Conservation (phyloP, 2,888 invertebrate species). For the Crossocerus cetratus region DNA sequence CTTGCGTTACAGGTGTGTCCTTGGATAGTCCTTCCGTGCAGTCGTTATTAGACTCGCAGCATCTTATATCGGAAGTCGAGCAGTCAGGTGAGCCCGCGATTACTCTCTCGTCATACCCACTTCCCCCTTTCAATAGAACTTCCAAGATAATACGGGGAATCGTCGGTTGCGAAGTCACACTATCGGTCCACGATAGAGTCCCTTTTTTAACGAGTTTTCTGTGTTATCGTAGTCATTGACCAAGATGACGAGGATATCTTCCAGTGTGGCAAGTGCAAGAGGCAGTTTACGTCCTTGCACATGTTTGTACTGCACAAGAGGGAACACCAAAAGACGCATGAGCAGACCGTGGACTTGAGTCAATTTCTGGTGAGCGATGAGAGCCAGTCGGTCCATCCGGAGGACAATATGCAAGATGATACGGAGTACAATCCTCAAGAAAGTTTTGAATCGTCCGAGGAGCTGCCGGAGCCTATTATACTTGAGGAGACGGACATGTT, state of each 20-base stretch:
- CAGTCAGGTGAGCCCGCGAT: slow-evolving; percentile 67
- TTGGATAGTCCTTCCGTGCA: slow-evolving; percentile 72
- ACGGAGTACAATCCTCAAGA: slow-evolving; percentile 68
- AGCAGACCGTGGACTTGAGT: slow-evolving; percentile 71
- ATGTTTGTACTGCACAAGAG: slow-evolving; percentile 82
- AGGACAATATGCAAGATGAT: slow-evolving; percentile 64
- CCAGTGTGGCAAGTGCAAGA: slow-evolving; percentile 84
- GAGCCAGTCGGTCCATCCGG: slow-evolving; percentile 60
- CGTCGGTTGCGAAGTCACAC: too few species aligned
- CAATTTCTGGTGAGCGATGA: slow-evolving; percentile 70
- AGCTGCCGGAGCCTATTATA: slow-evolving; percentile 71
- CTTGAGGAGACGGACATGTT: slow-evolving; percentile 74
- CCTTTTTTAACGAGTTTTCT: too few species aligned
- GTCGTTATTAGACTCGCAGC: slow-evolving; percentile 71
- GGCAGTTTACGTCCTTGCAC: slow-evolving; percentile 81
- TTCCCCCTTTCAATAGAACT: not conserved
- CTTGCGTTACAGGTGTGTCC: slow-evolving; percentile 64
- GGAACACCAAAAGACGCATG: slow-evolving; percentile 71
- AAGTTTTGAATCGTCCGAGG: slow-evolving; percentile 66
- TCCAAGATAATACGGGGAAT: not conserved
- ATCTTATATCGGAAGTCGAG: slow-evolving; percentile 71
- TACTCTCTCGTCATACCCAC: not conserved
- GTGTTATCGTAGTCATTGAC: slow-evolving; percentile 65
- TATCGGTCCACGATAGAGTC: too few species aligned
- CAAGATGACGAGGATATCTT: slow-evolving; percentile 83